phyloP scores from a whole-genome alignment of 2,888 invertebrate genomes.

The Cybosia mesomella region DNA sequence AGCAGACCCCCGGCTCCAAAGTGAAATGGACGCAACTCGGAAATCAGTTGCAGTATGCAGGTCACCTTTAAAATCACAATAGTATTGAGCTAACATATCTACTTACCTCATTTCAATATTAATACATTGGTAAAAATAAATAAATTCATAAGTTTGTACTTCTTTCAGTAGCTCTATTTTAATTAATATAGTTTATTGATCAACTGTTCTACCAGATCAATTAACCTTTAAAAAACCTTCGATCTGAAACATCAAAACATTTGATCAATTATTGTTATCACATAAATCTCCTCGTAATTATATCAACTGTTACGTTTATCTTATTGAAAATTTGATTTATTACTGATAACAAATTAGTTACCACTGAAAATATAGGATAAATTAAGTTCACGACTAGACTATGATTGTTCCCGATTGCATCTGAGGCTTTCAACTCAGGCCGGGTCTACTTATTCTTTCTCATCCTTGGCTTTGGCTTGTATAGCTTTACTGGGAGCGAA shows the following conservation, averaged over 20 bases:
- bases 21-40: no score
- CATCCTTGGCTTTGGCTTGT: no score
- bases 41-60: no score
- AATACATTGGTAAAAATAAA: neutral
- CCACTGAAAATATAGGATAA: neutral
- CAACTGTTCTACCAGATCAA: neutral
- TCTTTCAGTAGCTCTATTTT: neutral
- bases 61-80: no score
- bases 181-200: neutral
- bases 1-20: no score
- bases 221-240: conserved; percentile 16
- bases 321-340: conserved; percentile 25
- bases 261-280: conserved; percentile 10
- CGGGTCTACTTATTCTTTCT: no score
- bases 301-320: conserved; percentile 1
- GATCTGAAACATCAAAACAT: no score
- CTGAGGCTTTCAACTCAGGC: no score
- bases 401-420: no score
- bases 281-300: conserved; percentile 13
- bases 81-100: no score
- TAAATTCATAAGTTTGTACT: neutral
- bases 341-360: neutral
- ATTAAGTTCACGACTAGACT: neutral
- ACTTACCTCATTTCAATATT: no score
- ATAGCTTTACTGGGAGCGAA: no score